These are phyloP conservation scores for Himantopus leucocephalus DNA, from an alignment of 2,113 vertebrate genomes.

Conservation along the genomic window DNA sequence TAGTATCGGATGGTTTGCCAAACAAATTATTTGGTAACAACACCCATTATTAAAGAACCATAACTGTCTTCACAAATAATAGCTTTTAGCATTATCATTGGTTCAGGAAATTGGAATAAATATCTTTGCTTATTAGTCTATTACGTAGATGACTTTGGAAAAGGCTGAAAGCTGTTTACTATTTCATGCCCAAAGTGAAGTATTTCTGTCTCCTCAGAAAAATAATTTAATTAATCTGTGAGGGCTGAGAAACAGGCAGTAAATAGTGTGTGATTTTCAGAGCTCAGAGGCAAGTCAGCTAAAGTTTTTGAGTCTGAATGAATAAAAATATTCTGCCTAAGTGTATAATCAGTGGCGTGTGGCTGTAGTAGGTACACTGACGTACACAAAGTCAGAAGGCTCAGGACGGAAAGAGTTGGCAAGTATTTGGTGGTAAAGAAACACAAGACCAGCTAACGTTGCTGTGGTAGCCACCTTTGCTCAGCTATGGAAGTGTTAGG, in stretches of 20 bases:
- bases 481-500: not conserved
- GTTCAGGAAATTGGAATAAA: slow-evolving; percentile 8
- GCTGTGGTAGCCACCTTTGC: not conserved
- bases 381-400: not conserved
- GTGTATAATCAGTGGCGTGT: accelerated
- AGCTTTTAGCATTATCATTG: not conserved
- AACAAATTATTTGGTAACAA: slow-evolving; percentile 1
- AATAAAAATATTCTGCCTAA: not conserved
- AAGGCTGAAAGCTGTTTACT: not conserved
- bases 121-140: slow-evolving; percentile 2
- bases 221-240: not conserved
- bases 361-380: not conserved
- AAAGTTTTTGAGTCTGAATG: not conserved
- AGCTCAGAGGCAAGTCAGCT: not conserved
- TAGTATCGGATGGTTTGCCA: not conserved
- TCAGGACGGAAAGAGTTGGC: not conserved
- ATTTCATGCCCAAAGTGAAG: not conserved
- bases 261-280: not conserved
- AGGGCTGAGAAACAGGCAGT: not conserved
- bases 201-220: not conserved
- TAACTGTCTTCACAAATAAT: not conserved
- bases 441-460: not conserved
- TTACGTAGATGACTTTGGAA: not conserved
- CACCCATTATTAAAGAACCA: not conserved
- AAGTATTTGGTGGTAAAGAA: not conserved